These are phyloP conservation scores for Euschistus heros DNA, from an alignment of 1,140 invertebrate species.

Conservation along the genomic window DNA sequence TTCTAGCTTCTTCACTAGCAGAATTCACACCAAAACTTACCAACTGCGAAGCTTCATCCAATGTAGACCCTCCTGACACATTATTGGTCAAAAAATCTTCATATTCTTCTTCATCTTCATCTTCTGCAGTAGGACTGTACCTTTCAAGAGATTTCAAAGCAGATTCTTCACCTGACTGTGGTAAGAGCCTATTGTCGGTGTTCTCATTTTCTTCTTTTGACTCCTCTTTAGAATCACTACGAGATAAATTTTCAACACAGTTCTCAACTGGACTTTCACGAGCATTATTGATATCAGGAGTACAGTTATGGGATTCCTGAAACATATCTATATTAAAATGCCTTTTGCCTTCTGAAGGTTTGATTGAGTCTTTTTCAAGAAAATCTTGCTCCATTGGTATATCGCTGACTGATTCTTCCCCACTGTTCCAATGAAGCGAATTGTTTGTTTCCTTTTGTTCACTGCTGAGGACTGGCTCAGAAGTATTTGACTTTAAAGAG, in stretches of 20 bases:
- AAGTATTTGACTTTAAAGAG: not conserved
- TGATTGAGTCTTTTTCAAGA: no score
- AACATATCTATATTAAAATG: constrained; percentile 25
- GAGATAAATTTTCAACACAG: not conserved
- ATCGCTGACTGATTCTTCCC: not conserved
- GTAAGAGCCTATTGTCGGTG: not conserved
- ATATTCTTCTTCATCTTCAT: constrained; percentile 17
- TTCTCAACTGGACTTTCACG: not conserved
- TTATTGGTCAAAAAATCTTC: not conserved
- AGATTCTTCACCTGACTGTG: not conserved
- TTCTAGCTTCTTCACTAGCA: constrained; percentile 21
- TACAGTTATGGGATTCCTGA: constrained; percentile 6
- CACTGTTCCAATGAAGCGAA: not conserved
- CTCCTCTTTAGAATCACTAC: not conserved
- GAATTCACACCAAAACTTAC: constrained; percentile 25
- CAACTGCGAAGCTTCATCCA: constrained; percentile 19
- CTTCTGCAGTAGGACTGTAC: constrained; percentile 20
- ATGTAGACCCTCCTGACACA: constrained; percentile 3
- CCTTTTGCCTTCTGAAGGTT: constrained; percentile 6
- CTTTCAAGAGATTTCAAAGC: constrained; percentile 10
- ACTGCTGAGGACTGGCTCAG: not conserved
- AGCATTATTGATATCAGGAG: not conserved
- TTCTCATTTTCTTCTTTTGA: not conserved
- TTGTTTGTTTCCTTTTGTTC: not conserved
- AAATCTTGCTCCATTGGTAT: no score